Base-by-base conservation (phyloP, 2,797 vertebrate genomes). In the Sebastes hubbsi region DNA sequence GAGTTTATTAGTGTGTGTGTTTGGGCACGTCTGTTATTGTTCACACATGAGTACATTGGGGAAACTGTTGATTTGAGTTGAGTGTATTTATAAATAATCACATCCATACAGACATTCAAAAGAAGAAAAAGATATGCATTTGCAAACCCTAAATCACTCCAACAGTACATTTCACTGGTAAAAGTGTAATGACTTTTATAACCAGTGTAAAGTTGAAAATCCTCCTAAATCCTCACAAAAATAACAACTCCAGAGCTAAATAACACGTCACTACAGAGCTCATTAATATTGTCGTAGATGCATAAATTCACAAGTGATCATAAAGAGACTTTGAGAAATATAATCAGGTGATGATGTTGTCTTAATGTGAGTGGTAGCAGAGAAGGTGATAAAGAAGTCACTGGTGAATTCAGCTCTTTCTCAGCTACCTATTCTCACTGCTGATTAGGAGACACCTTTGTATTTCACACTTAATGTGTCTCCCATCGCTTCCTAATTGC, bases 401-500 rank as follows among this genome's bases (percentile, higher is more conserved):
- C 16, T 24, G 29, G 13, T 24, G 2, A 25, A 64, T 74, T 54
- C 16, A 54, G 25, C 20, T 60, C n/a, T 24, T 27, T 63, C 20
- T 42, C 55, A 9, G n/a, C 38, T 24, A 58, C 16, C 10, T 29
- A n/a, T 65, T 20, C 52, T 66, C 56, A 30, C 30, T 32, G 32
- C 60, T 75, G 70, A 83, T 72, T 8, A 58, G 25, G 46, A 77
- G 56, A 69, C 54, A 70, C 38, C 52, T 71, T 61, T 58, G 6
- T 59, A 58, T 72, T 81, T 75, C 67, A 79, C 65, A 58, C 52
- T 14, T 49, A 63, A 30, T 69, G 49, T 62, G n/a, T 5, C 24
- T 73, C 1, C 62, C 38, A 70, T 77, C 12, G 27, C 72, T 22
- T 73, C 38, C 12, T 61, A 65, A 78, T 82, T 76, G 54, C 62